A percentile compares a stretch with the other conserved stretches of the same genome.
These are phyloP conservation scores for Cheiracanthium punctorium DNA, from an alignment of 2,888 invertebrate species.

Conservation along the genomic window DNA sequence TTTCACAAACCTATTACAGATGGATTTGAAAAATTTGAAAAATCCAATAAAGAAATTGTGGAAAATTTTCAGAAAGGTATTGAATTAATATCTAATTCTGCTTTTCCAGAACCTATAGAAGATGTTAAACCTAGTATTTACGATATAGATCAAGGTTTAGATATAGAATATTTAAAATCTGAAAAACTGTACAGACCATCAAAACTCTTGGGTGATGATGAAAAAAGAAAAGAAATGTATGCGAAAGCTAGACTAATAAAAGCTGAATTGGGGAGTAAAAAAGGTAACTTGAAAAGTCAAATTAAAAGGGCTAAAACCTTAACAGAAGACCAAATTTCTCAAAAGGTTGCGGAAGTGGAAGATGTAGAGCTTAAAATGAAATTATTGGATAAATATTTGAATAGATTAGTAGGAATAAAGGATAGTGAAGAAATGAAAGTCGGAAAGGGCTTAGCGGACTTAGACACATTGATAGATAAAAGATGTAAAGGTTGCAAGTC, in stretches of 20 bases:
- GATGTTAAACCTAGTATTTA: too few relatives aligned
- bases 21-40: neutral
- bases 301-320: neutral
- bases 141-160: too few relatives aligned
- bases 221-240: neutral
- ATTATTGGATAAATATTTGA: neutral
- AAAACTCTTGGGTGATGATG: neutral
- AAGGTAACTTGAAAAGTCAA: neutral
- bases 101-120: neutral
- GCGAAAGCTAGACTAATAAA: neutral
- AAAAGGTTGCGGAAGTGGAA: neutral
- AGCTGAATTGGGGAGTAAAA: neutral
- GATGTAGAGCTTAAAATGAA: neutral
- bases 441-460: neutral
- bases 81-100: neutral
- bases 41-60: neutral
- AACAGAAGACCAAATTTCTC: neutral
- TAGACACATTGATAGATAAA: constrained; percentile 7
- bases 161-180: too few relatives aligned
- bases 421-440: neutral
- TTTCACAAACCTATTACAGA: neutral
- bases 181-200: too few relatives aligned
- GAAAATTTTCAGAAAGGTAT: neutral
- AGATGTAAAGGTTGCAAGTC: constrained; percentile 12
- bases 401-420: neutral